phyloP scores from a whole-genome alignment of 2,888 invertebrate genomes.

The Silvanus unidentatus region DNA sequence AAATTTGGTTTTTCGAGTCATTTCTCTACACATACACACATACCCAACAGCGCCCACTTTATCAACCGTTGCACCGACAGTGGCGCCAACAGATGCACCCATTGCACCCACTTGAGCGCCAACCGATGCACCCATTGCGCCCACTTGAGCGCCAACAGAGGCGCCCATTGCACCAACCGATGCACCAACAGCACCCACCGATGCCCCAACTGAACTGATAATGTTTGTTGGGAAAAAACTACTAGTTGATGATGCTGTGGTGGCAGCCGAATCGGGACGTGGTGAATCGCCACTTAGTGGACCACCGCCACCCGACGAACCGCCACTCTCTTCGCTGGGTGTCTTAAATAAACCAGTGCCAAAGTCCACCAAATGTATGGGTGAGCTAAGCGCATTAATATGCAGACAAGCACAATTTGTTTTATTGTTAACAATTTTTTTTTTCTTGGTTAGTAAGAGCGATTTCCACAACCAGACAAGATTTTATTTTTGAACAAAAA shows the following conservation, averaged over 20 bases:
- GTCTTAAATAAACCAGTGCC: slow-evolving; percentile 92
- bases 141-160: slow-evolving; percentile 37
- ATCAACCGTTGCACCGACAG: slow-evolving; percentile 36
- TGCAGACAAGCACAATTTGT: neutral
- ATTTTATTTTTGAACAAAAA: too few species aligned
- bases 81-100: slow-evolving; percentile 36
- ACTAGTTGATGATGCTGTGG: slow-evolving; percentile 22
- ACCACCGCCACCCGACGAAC: slow-evolving; percentile 52
- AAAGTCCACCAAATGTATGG: slow-evolving; percentile 93
- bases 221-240: slow-evolving; percentile 46
- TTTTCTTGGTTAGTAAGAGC: slow-evolving; percentile 1
- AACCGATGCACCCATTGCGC: slow-evolving; percentile 41
- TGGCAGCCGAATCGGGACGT: slow-evolving; percentile 35
- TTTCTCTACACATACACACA: slow-evolving; percentile 26
- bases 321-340: slow-evolving; percentile 85
- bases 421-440: slow-evolving; percentile 1
- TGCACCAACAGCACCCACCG: slow-evolving; percentile 41
- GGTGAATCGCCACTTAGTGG: slow-evolving; percentile 64
- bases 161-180: slow-evolving; percentile 38
- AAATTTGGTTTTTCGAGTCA: too few species aligned
- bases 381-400: slow-evolving; percentile 57
- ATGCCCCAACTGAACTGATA: slow-evolving; percentile 44
- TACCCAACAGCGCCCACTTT: slow-evolving; percentile 41
- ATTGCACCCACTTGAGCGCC: slow-evolving; percentile 37
- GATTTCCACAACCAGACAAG: slow-evolving; percentile 1